Evolutionary conservation across 2,888 invertebrate genomes (phyloP).

Genomic region (Zhengitettix transpicula): DNA sequence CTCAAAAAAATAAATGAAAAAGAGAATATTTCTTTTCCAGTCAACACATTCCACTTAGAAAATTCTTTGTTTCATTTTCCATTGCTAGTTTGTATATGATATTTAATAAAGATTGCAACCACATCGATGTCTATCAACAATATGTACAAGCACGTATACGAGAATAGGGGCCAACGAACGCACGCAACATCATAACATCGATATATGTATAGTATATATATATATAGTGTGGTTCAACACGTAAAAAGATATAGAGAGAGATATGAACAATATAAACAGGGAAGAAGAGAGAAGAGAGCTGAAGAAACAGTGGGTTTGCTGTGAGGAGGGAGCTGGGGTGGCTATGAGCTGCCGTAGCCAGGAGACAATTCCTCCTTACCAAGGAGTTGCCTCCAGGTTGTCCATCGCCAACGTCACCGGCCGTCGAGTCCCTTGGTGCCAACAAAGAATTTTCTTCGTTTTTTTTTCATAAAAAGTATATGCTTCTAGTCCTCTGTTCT

Average conservation of each 20-base stretch:
- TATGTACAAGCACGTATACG: slow-evolving; percentile 5
- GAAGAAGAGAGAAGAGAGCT: background rate
- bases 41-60: slow-evolving; percentile 13
- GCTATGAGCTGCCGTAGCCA: background rate
- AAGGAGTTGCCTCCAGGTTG: background rate
- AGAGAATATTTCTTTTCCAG: slow-evolving; percentile 5
- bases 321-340: background rate
- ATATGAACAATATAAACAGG: slow-evolving; percentile 1
- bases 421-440: background rate
- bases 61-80: slow-evolving; percentile 14
- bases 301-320: background rate
- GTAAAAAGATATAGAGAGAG: slow-evolving; percentile 4
- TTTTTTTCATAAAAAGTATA: slow-evolving; percentile 5
- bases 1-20: slow-evolving; percentile 5
- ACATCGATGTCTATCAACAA: slow-evolving; percentile 3
- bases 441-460: slow-evolving; percentile 21
- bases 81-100: slow-evolving; percentile 1
- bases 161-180: slow-evolving; percentile 3
- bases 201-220: slow-evolving; percentile 5
- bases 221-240: background rate
- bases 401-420: background rate
- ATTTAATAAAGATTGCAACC: background rate
- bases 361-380: background rate
- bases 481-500: background rate
- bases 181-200: slow-evolving; percentile 6